Base-by-base conservation (phyloP, 2,888 invertebrate genomes). In the Cepaea hortensis region DNA sequence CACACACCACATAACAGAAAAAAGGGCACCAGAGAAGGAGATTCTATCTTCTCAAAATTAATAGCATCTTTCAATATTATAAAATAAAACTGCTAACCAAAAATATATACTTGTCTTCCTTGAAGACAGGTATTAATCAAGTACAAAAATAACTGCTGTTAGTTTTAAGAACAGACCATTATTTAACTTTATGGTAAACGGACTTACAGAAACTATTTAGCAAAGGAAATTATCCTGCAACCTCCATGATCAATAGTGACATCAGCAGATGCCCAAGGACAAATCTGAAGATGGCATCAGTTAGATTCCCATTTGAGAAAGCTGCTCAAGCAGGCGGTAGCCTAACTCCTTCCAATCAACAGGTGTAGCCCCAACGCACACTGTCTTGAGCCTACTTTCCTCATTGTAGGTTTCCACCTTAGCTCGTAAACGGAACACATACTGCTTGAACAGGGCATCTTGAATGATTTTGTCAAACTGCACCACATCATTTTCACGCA, bases 341-440 rank as follows among this genome's bases (percentile, higher is more conserved):
- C 97, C 97, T 87, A 97, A 97, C 65, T 97, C 96, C 90, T 96
- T 96, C 93, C 96, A 96, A 94, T 98, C 97, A 0, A 98, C 94
- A 0, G 97, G 96, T 18, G 96, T 95, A 0, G 96, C 96, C 84
- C 95, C 96, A 91, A 97, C 95, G 18, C 97, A 96, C 0, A 96
- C 96, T 0, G 97, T 96, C 95, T 97, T 98, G 89, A 98, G 95
- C 76, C 97, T 96, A 68, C 95, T 96, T 94, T 97, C 97, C 94
- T 98, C 97, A 94, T 98, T 98, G 94, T 96, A 99, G 18, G 96
- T 97, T 95, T 99, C 99, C 95, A 97, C 96, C 95, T 98, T 98
- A 65, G 97, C 96, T 87, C 98, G 96, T 91, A 98, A 95, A 94
- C 97, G 97, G 93, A 98, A 97, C 62, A 97, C 95, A 93, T 96